These are phyloP conservation scores for Sarcophaga bullata DNA, from an alignment of 1,140 invertebrate genomes.

Conservation along the genomic window DNA sequence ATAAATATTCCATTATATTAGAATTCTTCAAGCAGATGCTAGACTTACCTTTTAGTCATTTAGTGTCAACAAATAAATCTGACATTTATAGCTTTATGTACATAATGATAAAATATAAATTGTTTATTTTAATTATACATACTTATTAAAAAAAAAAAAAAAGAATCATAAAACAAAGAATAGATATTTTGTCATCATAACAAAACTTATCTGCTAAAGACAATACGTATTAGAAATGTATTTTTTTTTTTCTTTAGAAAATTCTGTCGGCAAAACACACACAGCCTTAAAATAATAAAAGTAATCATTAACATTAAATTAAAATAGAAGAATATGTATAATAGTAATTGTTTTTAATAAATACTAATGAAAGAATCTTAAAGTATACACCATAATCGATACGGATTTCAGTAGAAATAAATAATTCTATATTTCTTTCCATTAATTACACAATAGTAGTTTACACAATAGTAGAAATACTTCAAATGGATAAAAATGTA, in stretches of 20 bases:
- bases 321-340: slow-evolving; percentile 3
- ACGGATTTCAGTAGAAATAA: neutral
- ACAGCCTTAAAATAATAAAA: slow-evolving; percentile 24
- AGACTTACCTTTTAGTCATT: no score
- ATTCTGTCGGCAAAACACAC: slow-evolving; percentile 20
- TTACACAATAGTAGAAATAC: no score
- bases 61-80: neutral
- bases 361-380: neutral
- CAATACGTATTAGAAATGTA: slow-evolving; percentile 8
- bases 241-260: neutral
- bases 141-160: neutral
- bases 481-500: no score
- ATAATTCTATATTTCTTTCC: no score
- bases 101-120: slow-evolving; percentile 23
- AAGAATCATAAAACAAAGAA: neutral
- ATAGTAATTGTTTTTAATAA: slow-evolving; percentile 7
- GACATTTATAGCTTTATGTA: slow-evolving; percentile 15
- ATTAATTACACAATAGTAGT: no score
- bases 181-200: neutral
- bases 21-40: no score
- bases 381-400: no score
- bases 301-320: neutral
- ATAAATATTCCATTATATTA: no score
- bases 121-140: slow-evolving; percentile 12
- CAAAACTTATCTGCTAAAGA: neutral